Evolutionary conservation across 2,113 vertebrate species (phyloP).

Genomic region (Hyperoodon ampullatus): DNA sequence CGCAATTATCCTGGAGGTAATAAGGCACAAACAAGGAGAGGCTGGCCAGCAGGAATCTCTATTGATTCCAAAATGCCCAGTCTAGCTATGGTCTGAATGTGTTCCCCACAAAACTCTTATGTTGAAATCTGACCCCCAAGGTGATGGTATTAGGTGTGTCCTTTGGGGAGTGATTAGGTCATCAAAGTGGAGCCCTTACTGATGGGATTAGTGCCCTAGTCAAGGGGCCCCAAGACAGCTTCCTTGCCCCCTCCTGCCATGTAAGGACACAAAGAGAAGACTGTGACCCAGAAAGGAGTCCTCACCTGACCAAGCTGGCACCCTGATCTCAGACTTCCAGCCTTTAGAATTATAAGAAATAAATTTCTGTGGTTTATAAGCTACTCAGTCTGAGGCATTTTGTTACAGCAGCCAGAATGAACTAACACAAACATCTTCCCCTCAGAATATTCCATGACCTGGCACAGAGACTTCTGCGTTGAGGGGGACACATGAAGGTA

Average conservation of each 20-base stretch:
- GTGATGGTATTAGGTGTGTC: not conserved
- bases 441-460: not conserved
- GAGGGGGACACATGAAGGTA: not conserved
- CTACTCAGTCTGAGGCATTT: not conserved
- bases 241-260: not conserved
- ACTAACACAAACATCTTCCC: not conserved
- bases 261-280: not conserved
- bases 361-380: not conserved
- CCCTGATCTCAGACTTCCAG: not conserved
- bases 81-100: not conserved
- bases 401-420: not conserved
- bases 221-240: not conserved
- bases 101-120: not conserved
- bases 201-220: not conserved
- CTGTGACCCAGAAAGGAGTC: not conserved
- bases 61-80: not conserved
- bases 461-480: not conserved
- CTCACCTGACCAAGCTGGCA: not conserved
- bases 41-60: not conserved
- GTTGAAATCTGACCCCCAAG: not conserved
- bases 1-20: not conserved
- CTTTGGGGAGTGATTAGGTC: not conserved
- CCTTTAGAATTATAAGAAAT: not conserved
- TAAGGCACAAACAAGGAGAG: not conserved
- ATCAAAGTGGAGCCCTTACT: not conserved